Base-by-base conservation (phyloP, 1,140 invertebrate genomes). In the Drosophila miranda region DNA sequence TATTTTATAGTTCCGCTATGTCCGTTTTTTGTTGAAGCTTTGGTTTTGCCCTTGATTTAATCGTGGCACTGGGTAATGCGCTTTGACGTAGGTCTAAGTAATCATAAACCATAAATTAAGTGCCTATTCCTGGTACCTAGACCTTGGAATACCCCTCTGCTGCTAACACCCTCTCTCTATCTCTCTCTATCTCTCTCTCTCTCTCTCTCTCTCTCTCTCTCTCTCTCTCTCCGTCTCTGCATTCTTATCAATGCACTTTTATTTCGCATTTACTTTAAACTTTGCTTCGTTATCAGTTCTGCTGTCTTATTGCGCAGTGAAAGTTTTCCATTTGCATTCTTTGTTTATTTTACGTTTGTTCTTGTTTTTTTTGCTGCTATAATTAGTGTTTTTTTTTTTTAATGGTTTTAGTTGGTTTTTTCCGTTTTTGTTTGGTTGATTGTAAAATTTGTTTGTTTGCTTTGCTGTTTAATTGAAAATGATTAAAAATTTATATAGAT, bases 291-390 rank as follows among this genome's bases (percentile, higher is more conserved):
- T 87, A 78, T 86, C 82, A 77, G 73, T 55, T 62, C 68, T 67
- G 64, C 60, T 56, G 52, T 52, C 77, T 69, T 89, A 89, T 89
- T 89, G 86, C 86, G 86, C 86, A 89, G 86, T 89, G 86, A 89
- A 89, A 89, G 86, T 89, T 79, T 83, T 80, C 44, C 63, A 67
- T 70, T 70, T 77, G 51, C 49, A 46, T 50, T 58, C 59, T 48
- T 38, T 56, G 26, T 38, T 21, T 23, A 19, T 48, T 44, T n/a
- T 23, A 23, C 9, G 23, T 45, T 34, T 45, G 8, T 49, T 56
- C 56, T 61, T 41, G 41, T 53, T 64, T 42, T 44, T 52, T 48
- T 53, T 68, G 42, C 48, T 55, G 51, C 41, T 64, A 71, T 46
- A 67, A 63, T 56, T 56, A 56, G 48, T 73, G 68, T 45, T 9